A percentile compares a stretch with the other conserved stretches of the same genome.
These are phyloP conservation scores for Tetramorium simillimum DNA, from an alignment of 1,140 invertebrate species.

Conservation along the genomic window DNA sequence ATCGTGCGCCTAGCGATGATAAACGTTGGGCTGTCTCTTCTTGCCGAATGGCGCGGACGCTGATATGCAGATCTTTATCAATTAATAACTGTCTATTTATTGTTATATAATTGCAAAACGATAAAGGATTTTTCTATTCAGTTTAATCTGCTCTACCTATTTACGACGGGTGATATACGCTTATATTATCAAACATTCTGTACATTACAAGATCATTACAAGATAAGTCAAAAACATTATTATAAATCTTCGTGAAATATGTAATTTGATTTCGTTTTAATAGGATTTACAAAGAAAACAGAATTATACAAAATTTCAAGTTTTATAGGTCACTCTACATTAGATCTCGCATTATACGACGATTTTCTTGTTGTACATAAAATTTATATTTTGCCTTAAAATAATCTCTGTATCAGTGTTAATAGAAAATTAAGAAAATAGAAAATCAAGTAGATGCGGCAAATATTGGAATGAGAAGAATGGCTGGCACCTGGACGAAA, in stretches of 20 bases:
- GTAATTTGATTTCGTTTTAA: neutral
- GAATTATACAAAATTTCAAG: neutral
- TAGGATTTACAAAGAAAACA: neutral
- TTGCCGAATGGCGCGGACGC: no score
- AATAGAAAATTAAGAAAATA: neutral
- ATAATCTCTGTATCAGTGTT: neutral
- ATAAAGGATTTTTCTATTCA: no score
- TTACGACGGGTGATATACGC: no score
- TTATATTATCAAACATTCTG: no score
- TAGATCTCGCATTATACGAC: neutral
- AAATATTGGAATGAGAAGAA: slow-evolving; percentile 21
- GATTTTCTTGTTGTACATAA: neutral
- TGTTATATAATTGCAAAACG: no score
- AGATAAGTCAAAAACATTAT: neutral
- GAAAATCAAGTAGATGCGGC: neutral
- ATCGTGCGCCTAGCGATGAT: no score
- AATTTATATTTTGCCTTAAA: neutral
- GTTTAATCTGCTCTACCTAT: no score
- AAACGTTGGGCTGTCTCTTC: no score
- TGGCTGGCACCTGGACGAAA: neutral
- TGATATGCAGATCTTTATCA: no score
- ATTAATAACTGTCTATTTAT: no score
- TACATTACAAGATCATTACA: neutral
- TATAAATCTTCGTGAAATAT: neutral
- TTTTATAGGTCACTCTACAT: neutral